Evolutionary conservation across 2,797 vertebrate species (phyloP).

Genomic region (Smutsia temminckii): DNA sequence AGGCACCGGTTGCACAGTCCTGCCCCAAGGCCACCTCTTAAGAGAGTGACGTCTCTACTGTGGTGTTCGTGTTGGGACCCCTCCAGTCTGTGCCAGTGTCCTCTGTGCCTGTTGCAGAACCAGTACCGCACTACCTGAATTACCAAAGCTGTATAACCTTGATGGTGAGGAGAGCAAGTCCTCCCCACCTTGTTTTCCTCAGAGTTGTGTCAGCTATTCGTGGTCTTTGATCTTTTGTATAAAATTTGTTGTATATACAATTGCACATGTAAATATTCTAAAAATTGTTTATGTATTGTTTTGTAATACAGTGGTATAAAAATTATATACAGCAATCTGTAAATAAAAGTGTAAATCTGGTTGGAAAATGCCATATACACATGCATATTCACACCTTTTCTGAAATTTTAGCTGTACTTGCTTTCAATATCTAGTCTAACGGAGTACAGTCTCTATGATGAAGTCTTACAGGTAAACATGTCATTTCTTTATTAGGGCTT

Average conservation of each 20-base stretch:
- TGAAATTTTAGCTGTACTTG: neutral
- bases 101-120: neutral
- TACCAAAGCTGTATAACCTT: neutral
- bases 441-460: neutral
- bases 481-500: neutral
- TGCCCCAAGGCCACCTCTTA: neutral
- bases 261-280: neutral
- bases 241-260: neutral
- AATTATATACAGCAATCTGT: neutral
- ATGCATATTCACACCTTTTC: neutral
- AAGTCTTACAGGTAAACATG: neutral
- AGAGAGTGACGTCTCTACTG: fast-evolving
- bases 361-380: neutral
- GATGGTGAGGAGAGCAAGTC: neutral
- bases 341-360: neutral
- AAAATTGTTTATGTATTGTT: neutral
- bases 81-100: neutral
- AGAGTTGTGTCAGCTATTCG: neutral
- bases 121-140: neutral
- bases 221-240: neutral
- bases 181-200: neutral
- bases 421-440: neutral
- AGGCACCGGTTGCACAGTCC: neutral
- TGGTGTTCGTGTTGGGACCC: fast-evolving
- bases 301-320: neutral